These are phyloP conservation scores for Agrypnia vestita DNA, from an alignment of 1,140 invertebrate species.

Conservation along the genomic window DNA sequence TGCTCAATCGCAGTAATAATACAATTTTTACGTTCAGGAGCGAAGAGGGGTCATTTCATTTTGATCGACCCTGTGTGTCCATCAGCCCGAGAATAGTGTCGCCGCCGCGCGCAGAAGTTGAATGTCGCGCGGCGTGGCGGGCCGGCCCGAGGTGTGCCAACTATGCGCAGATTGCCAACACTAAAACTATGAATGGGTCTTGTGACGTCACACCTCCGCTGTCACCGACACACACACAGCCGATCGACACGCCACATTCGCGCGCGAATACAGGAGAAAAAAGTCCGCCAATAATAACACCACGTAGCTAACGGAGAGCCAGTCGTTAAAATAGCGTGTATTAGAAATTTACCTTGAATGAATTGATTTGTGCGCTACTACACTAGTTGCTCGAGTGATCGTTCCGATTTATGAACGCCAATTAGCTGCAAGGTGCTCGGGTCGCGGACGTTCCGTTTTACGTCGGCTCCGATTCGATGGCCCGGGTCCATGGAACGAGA, in stretches of 20 bases:
- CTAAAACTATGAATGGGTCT: conserved; percentile 44
- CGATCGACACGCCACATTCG: background rate
- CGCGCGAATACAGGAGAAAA: conserved; percentile 20
- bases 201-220: conserved; percentile 33
- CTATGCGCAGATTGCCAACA: conserved; percentile 20
- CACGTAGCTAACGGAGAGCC: conserved; percentile 19
- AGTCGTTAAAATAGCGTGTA: conserved; percentile 37
- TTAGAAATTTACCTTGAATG: conserved; percentile 39
- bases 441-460: too few relatives aligned
- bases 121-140: background rate
- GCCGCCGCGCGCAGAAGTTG: background rate
- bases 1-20: too few relatives aligned
- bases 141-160: conserved; percentile 22
- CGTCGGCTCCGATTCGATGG: too few relatives aligned
- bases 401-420: background rate
- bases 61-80: too few relatives aligned
- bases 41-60: too few relatives aligned
- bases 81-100: too few relatives aligned
- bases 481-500: too few relatives aligned
- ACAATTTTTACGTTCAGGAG: too few relatives aligned
- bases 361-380: conserved; percentile 28
- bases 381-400: background rate
- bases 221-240: conserved; percentile 19
- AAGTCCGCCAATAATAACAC: conserved; percentile 28
- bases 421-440: background rate